These are phyloP conservation scores for Micronycteris hirsuta DNA, from an alignment of 2,113 vertebrate species.

Conservation along the genomic window DNA sequence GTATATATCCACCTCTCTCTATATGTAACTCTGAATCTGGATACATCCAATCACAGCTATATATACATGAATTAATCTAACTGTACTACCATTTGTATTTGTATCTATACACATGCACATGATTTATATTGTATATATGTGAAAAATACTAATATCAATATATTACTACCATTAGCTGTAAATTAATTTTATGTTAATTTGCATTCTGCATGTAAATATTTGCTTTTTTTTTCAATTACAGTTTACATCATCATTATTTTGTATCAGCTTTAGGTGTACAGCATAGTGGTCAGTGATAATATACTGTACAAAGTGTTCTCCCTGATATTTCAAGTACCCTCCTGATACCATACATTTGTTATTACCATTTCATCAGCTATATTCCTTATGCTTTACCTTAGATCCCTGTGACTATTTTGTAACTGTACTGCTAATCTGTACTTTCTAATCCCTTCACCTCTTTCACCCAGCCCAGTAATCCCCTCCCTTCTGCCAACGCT, in stretches of 20 bases:
- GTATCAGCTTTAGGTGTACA: not conserved
- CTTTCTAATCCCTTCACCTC: not conserved
- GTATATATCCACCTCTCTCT: not conserved
- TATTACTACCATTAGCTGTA: not conserved
- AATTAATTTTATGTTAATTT: not conserved
- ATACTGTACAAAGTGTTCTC: not conserved
- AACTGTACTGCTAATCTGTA: not conserved
- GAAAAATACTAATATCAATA: not conserved
- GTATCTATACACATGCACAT: not conserved
- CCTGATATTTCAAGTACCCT: not conserved
- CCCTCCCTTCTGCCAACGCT: not conserved
- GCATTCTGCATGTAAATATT: not conserved
- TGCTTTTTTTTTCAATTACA: not conserved
- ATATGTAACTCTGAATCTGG: not conserved
- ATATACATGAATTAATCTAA: not conserved
- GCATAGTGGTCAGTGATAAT: not conserved
- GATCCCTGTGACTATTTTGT: not conserved
- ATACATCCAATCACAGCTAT: not conserved
- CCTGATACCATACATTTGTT: not conserved
- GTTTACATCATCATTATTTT: not conserved
- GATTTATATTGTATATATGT: not conserved
- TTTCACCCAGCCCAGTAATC: not conserved
- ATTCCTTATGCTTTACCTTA: not conserved
- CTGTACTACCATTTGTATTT: not conserved
- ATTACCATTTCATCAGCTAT: not conserved